These are phyloP conservation scores for Gadopsis bispinosus DNA, from an alignment of 2,797 vertebrate species.

Conservation along the genomic window DNA sequence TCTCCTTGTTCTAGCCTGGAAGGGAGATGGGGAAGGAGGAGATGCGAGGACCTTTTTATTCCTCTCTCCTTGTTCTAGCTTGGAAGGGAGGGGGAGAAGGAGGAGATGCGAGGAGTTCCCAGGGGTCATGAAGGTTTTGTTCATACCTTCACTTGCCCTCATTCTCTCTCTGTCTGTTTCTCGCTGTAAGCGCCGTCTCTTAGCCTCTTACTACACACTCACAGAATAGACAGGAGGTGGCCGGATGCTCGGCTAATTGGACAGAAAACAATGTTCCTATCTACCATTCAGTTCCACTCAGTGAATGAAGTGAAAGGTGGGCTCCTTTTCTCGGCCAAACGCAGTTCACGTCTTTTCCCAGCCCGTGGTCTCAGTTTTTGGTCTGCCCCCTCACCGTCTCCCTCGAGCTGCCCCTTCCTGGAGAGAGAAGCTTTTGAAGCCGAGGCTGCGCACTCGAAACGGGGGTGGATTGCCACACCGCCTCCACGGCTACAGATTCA, in stretches of 20 bases:
- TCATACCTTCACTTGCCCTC: slow-evolving; percentile 63
- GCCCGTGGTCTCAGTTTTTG: slow-evolving; percentile 35
- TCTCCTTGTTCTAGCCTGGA: slow-evolving; percentile 21
- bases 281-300: slow-evolving; percentile 45
- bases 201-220: slow-evolving; percentile 24
- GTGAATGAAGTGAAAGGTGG: slow-evolving; percentile 45
- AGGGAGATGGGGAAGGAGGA: not conserved
- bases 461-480: slow-evolving; percentile 38
- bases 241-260: slow-evolving; percentile 68
- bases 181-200: slow-evolving; percentile 39
- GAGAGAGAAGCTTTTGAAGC: slow-evolving; percentile 46
- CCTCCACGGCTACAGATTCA: slow-evolving; percentile 52
- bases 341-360: slow-evolving; percentile 18
- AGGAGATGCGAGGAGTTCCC: slow-evolving; percentile 50
- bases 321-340: slow-evolving; percentile 32
- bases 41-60: slow-evolving; percentile 23
- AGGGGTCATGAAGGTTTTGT: slow-evolving; percentile 63
- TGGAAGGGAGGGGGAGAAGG: not conserved
- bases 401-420: slow-evolving; percentile 19
- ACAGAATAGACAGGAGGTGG: slow-evolving; percentile 50
- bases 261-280: slow-evolving; percentile 57
- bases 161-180: slow-evolving; percentile 45
- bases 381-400: not conserved
- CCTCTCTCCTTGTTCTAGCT: slow-evolving; percentile 21
- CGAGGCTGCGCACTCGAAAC: slow-evolving; percentile 9